Conservation (phyloP, 2,888 invertebrate species). For the Mycalesis mineus region DNA sequence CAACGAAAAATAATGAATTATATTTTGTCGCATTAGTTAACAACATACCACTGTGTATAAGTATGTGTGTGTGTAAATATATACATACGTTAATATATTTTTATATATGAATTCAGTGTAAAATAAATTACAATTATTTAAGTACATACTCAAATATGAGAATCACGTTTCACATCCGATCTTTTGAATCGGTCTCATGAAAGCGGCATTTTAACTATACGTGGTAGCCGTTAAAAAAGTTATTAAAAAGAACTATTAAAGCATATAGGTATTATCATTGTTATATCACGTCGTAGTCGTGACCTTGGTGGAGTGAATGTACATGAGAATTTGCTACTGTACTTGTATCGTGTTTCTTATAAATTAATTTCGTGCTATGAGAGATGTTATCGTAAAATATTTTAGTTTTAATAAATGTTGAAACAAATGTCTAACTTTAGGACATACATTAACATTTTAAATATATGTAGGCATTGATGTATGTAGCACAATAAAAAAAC, state of each 20-base stretch:
- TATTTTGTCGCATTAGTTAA: too few species aligned
- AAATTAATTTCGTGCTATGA: neutral
- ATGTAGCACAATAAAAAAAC: too few species aligned
- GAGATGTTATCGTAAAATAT: neutral
- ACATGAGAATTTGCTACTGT: conserved; percentile 26
- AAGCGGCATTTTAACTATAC: conserved; percentile 6
- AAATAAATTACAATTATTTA: conserved; percentile 12
- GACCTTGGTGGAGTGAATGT: conserved; percentile 62
- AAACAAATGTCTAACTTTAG: neutral
- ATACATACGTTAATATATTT: too few species aligned
- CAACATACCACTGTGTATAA: too few species aligned
- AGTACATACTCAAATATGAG: conserved; percentile 10
- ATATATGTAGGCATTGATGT: too few species aligned
- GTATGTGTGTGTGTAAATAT: too few species aligned
- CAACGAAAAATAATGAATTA: too few species aligned
- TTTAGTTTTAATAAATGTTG: neutral
- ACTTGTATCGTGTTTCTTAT: neutral
- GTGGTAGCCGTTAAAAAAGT: neutral
- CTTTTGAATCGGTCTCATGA: conserved; percentile 18
- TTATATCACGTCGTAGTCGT: conserved; percentile 40
- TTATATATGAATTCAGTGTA: too few species aligned
- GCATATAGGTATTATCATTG: conserved; percentile 12
- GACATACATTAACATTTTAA: neutral
- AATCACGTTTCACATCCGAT: conserved; percentile 20
- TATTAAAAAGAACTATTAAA: neutral